A percentile compares a stretch with the other conserved stretches of the same genome.
These are phyloP conservation scores for Acipenser oxyrinchus DNA, from an alignment of 2,797 vertebrate species.

Conservation along the genomic window DNA sequence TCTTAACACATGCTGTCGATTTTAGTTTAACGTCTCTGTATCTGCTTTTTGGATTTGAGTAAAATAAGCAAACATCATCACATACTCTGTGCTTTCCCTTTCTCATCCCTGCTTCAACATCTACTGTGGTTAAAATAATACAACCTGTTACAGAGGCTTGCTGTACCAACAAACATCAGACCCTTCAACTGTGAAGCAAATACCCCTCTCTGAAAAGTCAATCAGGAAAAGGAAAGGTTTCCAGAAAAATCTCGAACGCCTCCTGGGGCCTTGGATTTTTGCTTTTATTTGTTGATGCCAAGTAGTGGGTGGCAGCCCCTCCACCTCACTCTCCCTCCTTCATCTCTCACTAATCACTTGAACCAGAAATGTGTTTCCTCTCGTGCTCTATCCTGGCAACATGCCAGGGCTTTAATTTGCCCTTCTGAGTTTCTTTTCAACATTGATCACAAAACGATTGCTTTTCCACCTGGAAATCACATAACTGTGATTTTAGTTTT, in stretches of 20 bases:
- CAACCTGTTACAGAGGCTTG: not conserved
- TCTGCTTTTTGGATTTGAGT: not conserved
- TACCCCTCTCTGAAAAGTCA: not conserved
- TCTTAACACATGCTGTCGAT: no score
- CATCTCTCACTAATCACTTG: not conserved
- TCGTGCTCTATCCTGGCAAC: not conserved
- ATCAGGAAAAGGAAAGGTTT: not conserved
- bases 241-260: not conserved
- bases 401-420: conserved; percentile 1
- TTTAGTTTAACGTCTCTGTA: no score
- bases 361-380: not conserved
- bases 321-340: not conserved
- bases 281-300: no score
- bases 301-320: no score
- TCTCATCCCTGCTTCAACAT: not conserved
- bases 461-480: not conserved
- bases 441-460: not conserved
- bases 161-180: not conserved
- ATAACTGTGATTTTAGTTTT: not conserved
- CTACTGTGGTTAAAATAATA: not conserved
- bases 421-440: not conserved
- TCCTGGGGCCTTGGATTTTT: not conserved
- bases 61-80: not conserved
- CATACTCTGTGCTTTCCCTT: not conserved
- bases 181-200: not conserved